Evolutionary conservation across 2,888 invertebrate genomes (phyloP), one percentile per base, ranked within the genome.

Genomic region (Eilema depressum): DNA sequence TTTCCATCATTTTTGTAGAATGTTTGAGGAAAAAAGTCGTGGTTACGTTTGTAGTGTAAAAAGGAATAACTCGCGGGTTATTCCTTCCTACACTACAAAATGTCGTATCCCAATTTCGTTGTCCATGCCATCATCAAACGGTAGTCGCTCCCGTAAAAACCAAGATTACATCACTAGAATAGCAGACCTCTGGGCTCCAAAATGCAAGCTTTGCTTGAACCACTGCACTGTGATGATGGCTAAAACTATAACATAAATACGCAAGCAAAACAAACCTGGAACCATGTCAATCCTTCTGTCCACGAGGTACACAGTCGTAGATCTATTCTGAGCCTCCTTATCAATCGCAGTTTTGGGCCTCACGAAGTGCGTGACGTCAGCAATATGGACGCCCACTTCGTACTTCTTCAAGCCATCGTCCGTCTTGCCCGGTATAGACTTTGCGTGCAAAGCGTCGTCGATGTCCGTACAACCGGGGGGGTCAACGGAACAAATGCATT

Each of bases 401-500:
- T 88, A 94, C 47, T 77, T 85, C n/a, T 75, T 75, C 2, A 90
- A 84, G 0, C 91, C 93, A 60, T 87, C 83, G 1, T 69, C 26
- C 0, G 91, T 87, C 20, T 56, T 97, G 86, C 97, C 97, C 0
- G 96, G 95, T 28, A 99, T 91, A 57, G 96, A 93, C 26, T 97
- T 96, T 83, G 99, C 99, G 92, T 99, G 99, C 2, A 99, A 93
- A 0, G 99, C 99, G 91, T 99, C 99, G 89, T 99, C 99, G 77
- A 99, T 99, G 90, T 99, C 99, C 0, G 99, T 99, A 90, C 99
- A 99, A 0, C 99, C 99, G 0, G 99, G 99, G 3, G 99, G 99
- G 96, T 99, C 99, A 0, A 99, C 99, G 0, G 99, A 99, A 87
- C 99, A 99, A 61, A 99, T 97, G 84, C 97, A 97, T 5, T 99